These are phyloP conservation scores for Cirrhinus mrigala DNA, from an alignment of 2,797 vertebrate genomes.

Conservation along the genomic window DNA sequence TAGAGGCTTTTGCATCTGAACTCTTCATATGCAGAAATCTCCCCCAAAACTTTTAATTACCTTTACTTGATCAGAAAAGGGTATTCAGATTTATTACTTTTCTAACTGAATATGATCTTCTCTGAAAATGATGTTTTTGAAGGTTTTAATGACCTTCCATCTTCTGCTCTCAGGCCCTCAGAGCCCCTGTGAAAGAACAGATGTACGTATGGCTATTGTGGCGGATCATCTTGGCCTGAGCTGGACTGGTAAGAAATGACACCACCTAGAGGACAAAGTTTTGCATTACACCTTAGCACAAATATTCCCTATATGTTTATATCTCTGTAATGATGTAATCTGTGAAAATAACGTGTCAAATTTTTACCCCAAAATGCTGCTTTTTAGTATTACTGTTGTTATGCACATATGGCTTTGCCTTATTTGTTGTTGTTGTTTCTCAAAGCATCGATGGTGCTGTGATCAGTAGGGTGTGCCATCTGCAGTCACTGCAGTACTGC, in stretches of 20 bases:
- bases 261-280: conserved; percentile 69
- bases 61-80: conserved; percentile 60
- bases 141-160: conserved; percentile 32
- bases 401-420: neutral
- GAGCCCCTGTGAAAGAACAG: conserved; percentile 98
- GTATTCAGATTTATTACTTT: conserved; percentile 45
- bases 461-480: conserved; percentile 70
- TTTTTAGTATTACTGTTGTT: neutral
- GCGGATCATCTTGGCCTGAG: conserved; percentile 99
- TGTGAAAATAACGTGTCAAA: neutral
- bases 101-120: too few species aligned
- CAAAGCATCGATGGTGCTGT: conserved; percentile 23
- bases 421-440: conserved; percentile 13
- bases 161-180: conserved; percentile 90
- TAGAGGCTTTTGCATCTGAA: too few species aligned
- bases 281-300: neutral
- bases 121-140: neutral
- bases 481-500: conserved; percentile 78
- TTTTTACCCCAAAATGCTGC: neutral
- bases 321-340: conserved; percentile 46
- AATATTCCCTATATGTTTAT: neutral
- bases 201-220: conserved; percentile 99
- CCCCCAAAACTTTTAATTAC: neutral
- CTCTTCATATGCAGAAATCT: conserved; percentile 17
- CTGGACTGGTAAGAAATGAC: conserved; percentile 92